Evolutionary conservation across 1,140 invertebrate genomes (phyloP).

Genomic region (Penaeus vannamei): DNA sequence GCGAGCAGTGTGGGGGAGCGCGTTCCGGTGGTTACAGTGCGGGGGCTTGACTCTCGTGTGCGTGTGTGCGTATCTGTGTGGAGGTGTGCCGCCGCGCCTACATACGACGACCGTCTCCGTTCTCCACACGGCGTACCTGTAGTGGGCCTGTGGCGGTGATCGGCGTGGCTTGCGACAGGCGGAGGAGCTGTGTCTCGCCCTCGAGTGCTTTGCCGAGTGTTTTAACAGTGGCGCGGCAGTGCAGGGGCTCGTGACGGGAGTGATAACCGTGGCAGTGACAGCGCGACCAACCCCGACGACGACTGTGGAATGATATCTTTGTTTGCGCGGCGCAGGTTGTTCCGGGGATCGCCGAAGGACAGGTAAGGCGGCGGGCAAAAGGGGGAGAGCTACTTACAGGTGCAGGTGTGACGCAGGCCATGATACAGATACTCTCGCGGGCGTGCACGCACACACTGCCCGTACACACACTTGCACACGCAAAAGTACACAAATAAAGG

Average conservation of each 20-base stretch:
- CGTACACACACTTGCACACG: not conserved
- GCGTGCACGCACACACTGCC: not conserved
- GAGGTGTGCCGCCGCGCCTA: not conserved
- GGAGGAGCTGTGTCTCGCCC: not conserved
- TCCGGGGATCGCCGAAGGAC: too few species aligned
- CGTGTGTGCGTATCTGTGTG: constrained; percentile 13
- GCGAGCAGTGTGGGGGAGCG: too few species aligned
- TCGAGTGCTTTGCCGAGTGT: not conserved
- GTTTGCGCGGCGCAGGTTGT: too few species aligned
- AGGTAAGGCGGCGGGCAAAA: too few species aligned
- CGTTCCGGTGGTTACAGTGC: too few species aligned
- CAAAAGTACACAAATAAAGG: not conserved
- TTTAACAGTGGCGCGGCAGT: constrained; percentile 1
- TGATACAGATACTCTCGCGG: not conserved
- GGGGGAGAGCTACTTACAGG: too few species aligned
- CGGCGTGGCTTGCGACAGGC: not conserved
- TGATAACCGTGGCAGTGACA: too few species aligned
- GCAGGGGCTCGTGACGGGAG: not conserved
- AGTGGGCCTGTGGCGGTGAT: too few species aligned
- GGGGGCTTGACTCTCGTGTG: not conserved
- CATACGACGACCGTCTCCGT: not conserved
- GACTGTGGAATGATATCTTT: too few species aligned
- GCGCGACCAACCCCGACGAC: too few species aligned
- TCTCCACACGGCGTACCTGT: not conserved
- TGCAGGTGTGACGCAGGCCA: not conserved